Evolutionary conservation across 2,113 vertebrate species (phyloP).

Genomic region (Tragelaphus imberbis): DNA sequence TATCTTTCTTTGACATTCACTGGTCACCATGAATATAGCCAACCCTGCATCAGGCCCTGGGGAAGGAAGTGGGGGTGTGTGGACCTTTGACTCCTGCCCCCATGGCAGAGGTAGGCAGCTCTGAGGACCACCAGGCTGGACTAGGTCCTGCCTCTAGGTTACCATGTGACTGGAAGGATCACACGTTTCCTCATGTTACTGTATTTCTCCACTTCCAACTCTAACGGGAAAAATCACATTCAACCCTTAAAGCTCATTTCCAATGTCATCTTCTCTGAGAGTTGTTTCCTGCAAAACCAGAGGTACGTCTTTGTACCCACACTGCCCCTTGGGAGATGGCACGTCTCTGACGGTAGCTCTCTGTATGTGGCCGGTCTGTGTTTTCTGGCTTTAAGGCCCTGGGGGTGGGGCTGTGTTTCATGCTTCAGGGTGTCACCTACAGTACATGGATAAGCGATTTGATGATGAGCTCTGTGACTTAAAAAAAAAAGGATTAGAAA

Average conservation of each 20-base stretch:
- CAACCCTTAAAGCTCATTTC: background rate
- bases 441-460: background rate
- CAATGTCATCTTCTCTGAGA: background rate
- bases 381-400: background rate
- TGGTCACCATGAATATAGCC: background rate
- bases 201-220: background rate
- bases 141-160: background rate
- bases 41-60: background rate
- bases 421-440: background rate
- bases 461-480: background rate
- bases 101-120: background rate
- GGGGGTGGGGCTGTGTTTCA: background rate
- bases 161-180: background rate
- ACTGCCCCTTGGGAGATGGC: background rate
- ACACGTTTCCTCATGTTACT: background rate
- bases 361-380: background rate
- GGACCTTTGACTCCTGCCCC: background rate
- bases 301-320: background rate
- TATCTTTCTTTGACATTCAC: background rate
- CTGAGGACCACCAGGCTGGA: background rate
- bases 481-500: background rate
- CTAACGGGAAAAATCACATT: background rate
- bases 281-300: background rate
- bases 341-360: background rate
- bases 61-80: accelerated